A percentile compares a stretch with the other conserved stretches of the same genome.
Conservation (phyloP, 2,113 vertebrate species). For the Rynchops niger region DNA sequence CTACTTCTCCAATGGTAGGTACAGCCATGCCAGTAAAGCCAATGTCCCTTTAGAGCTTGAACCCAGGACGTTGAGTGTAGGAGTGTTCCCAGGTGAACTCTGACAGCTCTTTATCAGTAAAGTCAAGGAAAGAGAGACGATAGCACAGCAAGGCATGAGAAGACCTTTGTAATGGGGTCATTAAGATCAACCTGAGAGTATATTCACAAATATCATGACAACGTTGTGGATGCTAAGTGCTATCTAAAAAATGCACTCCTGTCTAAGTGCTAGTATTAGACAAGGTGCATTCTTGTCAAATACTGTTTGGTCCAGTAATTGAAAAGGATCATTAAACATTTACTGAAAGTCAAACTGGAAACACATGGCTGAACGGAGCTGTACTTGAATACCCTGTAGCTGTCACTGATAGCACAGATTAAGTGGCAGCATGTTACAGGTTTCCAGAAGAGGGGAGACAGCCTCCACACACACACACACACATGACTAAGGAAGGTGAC, state of each 20-base stretch:
- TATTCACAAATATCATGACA: conserved; percentile 68
- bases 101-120: neutral
- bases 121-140: conserved; percentile 3
- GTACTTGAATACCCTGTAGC: neutral
- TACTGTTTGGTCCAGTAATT: conserved; percentile 70
- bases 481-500: neutral
- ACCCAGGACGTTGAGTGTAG: neutral
- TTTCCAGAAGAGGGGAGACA: neutral
- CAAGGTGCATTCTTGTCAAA: conserved; percentile 72
- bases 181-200: conserved; percentile 71
- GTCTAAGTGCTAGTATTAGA: conserved; percentile 77
- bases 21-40: neutral
- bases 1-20: neutral
- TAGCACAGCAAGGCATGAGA: conserved; percentile 27
- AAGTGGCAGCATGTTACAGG: neutral
- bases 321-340: conserved; percentile 78
- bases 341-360: conserved; percentile 70
- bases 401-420: conserved; percentile 5
- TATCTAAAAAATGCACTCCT: conserved; percentile 67
- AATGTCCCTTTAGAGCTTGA: neutral
- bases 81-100: neutral
- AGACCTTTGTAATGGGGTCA: conserved; percentile 71
- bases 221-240: conserved; percentile 74
- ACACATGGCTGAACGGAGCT: conserved; percentile 42
- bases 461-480: neutral